Base-by-base conservation (phyloP, 2,888 invertebrate genomes). In the Deilephila elpenor region DNA sequence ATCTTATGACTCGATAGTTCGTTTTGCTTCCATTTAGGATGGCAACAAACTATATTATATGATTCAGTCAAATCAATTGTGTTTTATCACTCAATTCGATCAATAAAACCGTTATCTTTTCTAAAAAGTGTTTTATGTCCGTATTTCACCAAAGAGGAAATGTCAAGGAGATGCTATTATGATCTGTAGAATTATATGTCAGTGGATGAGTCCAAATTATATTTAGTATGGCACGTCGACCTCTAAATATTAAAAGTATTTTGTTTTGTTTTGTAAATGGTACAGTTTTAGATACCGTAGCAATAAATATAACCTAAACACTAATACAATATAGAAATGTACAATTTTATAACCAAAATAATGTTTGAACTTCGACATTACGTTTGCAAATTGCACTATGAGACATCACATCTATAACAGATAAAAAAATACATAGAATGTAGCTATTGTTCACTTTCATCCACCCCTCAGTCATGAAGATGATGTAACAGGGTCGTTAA, bases 401-500 rank as follows among this genome's bases (percentile, higher is more conserved):
- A 44, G 11, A 14, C 0, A 14, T 44, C 44, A 11, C 44, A 44
- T 11, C 44, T 44, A 44, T 11, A 3, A 3, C 17, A 60, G 17
- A 60, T 60, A 17, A 20, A 11, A n/a, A 5, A 64, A 44, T 20
- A 64, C 14, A 64, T 67, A 25, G 17, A 7, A 44, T 44, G 25
- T 20, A 20, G 8, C 20, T 17, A 6, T 17, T 25, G 25, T 51
- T 25, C 64, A 25, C 67, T 67, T 37, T n/a, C 37, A 44, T 64
- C 20, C 20, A 51, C 67, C 51, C 25, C 44, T 51, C 44, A 67
- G 44, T 44, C 44, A 67, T 37, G 37, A 6, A 17, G 44, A 34
- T 62, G 62, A 37, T 19, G n/a, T 62, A 6, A 62, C 7, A 17
- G 67, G 37, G 37, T 67, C 67, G 51, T 67, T 67, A 67, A 67